These are phyloP conservation scores for Lepus townsendii DNA, from an alignment of 2,797 vertebrate genomes.

Conservation along the genomic window DNA sequence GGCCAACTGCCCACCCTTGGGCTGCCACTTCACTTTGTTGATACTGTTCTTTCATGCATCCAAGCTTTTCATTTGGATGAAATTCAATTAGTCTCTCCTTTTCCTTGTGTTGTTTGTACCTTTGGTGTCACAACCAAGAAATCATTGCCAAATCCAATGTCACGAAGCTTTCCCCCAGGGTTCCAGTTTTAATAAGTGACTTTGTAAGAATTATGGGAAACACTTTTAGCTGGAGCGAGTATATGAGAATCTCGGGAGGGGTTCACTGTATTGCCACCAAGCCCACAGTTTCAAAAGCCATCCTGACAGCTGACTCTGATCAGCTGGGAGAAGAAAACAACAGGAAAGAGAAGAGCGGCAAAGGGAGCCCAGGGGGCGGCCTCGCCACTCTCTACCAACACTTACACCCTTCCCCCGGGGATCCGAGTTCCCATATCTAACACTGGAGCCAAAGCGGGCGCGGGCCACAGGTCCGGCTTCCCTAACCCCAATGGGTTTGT, in stretches of 20 bases:
- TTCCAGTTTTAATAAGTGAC: neutral
- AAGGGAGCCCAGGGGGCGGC: constrained; percentile 48
- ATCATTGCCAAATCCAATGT: neutral
- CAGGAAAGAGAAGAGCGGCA: neutral
- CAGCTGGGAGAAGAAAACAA: neutral
- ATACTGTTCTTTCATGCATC: neutral
- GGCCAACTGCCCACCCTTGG: too few relatives aligned
- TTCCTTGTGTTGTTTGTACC: neutral
- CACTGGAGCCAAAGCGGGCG: constrained; percentile 68
- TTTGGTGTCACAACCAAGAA: constrained; percentile 29
- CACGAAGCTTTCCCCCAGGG: neutral
- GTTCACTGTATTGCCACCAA: neutral
- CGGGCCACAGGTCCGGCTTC: constrained; percentile 73
- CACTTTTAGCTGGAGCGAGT: constrained; percentile 32
- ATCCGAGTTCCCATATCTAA: constrained; percentile 41
- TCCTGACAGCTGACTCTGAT: neutral
- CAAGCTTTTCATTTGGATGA: constrained; percentile 42
- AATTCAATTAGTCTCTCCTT: neutral
- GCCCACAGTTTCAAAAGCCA: constrained; percentile 29
- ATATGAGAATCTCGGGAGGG: constrained; percentile 20
- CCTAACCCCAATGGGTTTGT: neutral
- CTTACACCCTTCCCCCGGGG: constrained; percentile 54
- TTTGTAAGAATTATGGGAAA: constrained; percentile 10
- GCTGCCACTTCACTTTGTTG: neutral
- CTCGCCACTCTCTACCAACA: constrained; percentile 49